Evolutionary conservation across 1,140 invertebrate species (phyloP).

Genomic region (Polyergus mexicanus): DNA sequence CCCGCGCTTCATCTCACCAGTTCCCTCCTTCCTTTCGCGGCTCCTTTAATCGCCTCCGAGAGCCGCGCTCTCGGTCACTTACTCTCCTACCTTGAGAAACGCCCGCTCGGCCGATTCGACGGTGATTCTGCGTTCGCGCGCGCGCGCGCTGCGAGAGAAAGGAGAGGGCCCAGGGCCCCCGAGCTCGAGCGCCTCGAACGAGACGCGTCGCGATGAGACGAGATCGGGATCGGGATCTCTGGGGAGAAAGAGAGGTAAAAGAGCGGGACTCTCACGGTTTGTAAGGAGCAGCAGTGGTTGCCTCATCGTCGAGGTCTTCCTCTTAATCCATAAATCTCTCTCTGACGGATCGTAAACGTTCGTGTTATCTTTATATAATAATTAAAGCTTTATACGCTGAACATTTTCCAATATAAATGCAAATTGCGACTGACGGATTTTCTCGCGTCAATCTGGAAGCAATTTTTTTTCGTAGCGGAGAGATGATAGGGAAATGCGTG

Average conservation of each 20-base stretch:
- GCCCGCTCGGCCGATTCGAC: conserved; percentile 69
- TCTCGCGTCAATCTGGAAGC: not conserved
- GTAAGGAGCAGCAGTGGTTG: conserved; percentile 49
- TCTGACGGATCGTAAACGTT: not conserved
- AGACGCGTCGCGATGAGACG: conserved; percentile 59
- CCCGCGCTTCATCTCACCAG: conserved; percentile 14
- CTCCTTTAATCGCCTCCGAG: conserved; percentile 48
- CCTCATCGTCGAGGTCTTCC: not conserved
- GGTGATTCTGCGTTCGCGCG: conserved; percentile 60
- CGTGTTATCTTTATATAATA: conserved; percentile 13
- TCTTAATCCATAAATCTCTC: not conserved
- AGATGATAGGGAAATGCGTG: not conserved
- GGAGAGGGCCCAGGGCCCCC: conserved; percentile 51
- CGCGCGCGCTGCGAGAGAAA: conserved; percentile 51
- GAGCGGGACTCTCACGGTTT: conserved; percentile 39
- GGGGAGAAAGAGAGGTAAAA: conserved; percentile 32
- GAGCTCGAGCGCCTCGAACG: conserved; percentile 7
- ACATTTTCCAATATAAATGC: not conserved
- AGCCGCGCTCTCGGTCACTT: conserved; percentile 68
- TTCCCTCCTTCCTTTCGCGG: not conserved
- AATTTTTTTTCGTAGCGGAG: too few relatives aligned
- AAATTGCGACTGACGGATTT: not conserved
- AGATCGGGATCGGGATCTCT: conserved; percentile 48
- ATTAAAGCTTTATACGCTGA: not conserved
- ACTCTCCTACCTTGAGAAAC: conserved; percentile 75